Percentiles rank a stretch among this genome's conserved stretches.
Conservation (phyloP, 2,888 invertebrate genomes). For the Scaptomyza parva region DNA sequence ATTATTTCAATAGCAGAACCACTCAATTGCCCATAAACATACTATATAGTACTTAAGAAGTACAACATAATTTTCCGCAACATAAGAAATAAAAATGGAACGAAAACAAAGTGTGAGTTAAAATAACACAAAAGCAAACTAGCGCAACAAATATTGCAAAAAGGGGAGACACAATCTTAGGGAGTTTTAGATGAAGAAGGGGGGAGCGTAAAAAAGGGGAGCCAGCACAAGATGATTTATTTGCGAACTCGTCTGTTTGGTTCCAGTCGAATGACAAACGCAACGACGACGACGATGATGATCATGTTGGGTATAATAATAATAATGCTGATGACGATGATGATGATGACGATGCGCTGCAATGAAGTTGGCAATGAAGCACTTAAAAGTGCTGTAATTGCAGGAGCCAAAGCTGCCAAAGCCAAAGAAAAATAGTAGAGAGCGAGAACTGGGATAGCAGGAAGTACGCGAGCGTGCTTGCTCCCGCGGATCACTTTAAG, state of each 20-base stretch:
- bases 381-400: constrained; percentile 81
- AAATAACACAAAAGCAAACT: constrained; percentile 24
- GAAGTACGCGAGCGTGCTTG: constrained; percentile 58
- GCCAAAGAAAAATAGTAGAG: neutral
- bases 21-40: constrained; percentile 28
- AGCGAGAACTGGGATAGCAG: constrained; percentile 58
- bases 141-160: constrained; percentile 27
- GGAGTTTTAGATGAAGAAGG: constrained; percentile 4
- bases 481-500: constrained; percentile 53
- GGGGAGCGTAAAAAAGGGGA: constrained; percentile 3
- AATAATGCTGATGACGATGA: constrained; percentile 48
- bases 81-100: constrained; percentile 74
- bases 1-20: constrained; percentile 13
- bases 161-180: constrained; percentile 2
- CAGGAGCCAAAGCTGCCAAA: constrained; percentile 42
- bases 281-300: constrained; percentile 36
- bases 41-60: constrained; percentile 12
- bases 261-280: constrained; percentile 81
- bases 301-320: constrained; percentile 33
- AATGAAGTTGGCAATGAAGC: constrained; percentile 77
- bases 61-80: constrained; percentile 82
- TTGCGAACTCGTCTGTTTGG: constrained; percentile 75
- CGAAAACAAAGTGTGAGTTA: constrained; percentile 41
- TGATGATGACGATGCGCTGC: constrained; percentile 72
- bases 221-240: constrained; percentile 75